Percentiles rank a stretch among this genome's conserved stretches.
These are phyloP conservation scores for Gymnoscelis rufifasciata DNA, from an alignment of 2,888 invertebrate species.

Conservation along the genomic window DNA sequence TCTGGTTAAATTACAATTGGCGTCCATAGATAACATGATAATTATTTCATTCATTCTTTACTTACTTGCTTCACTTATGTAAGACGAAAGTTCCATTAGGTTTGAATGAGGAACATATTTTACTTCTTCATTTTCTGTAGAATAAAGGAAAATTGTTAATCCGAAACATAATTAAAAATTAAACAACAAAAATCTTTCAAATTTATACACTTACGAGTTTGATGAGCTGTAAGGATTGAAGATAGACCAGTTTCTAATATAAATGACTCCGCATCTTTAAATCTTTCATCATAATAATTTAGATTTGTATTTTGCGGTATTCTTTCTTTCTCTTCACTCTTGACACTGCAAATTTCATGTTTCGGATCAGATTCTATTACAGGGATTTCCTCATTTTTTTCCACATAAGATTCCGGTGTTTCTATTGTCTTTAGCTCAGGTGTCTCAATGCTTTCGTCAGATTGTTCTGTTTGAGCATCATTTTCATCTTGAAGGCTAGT, in stretches of 20 bases:
- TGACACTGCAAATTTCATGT: conserved; percentile 36
- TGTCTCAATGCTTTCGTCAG: background rate
- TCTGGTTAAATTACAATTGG: background rate
- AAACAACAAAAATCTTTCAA: background rate
- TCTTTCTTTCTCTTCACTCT: conserved; percentile 51
- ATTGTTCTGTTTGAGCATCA: conserved; percentile 13
- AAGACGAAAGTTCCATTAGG: conserved; percentile 70
- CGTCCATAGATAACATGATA: background rate
- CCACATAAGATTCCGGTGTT: conserved; percentile 36
- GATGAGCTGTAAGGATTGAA: conserved; percentile 53
- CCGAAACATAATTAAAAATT: no score
- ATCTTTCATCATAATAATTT: conserved; percentile 81
- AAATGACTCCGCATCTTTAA: conserved; percentile 89
- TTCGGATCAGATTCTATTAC: conserved; percentile 34
- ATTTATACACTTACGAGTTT: conserved; percentile 47
- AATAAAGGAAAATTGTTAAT: conserved; percentile 13
- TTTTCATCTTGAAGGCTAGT: conserved; percentile 33
- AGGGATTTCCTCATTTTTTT: conserved; percentile 40
- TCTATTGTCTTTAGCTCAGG: conserved; percentile 25
- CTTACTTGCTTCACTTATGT: conserved; percentile 74
- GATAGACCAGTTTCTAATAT: conserved; percentile 82
- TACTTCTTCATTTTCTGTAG: conserved; percentile 63
- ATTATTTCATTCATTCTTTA: conserved; percentile 12
- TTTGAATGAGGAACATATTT: conserved; percentile 66
- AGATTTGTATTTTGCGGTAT: conserved; percentile 48